Percentiles rank a stretch among this genome's conserved stretches.
Evolutionary conservation across 2,888 invertebrate species (phyloP).

Genomic region (Morinoia aosen): DNA sequence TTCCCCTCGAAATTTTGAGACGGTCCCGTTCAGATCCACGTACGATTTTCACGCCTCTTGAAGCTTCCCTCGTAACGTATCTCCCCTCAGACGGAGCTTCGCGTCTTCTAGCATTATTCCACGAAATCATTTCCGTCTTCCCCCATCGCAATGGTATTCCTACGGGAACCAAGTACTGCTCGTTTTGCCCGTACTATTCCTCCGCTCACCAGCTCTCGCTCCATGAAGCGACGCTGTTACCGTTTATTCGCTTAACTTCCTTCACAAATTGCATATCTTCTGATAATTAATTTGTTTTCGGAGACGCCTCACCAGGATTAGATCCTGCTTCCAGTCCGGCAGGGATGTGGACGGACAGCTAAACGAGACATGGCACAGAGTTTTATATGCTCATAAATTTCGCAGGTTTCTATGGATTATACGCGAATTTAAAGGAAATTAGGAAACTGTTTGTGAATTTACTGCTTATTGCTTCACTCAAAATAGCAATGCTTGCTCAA

Average conservation of each 20-base stretch:
- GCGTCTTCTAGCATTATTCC: not conserved
- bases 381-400: not conserved
- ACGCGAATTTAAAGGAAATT: no score
- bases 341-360: not conserved
- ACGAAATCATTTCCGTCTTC: not conserved
- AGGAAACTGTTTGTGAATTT: no score
- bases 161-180: not conserved
- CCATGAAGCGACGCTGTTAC: not conserved
- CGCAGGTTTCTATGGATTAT: not conserved
- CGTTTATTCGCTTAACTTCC: constrained; percentile 28
- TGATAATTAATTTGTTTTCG: constrained; percentile 40
- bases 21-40: not conserved
- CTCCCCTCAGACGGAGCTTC: not conserved
- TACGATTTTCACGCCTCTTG: not conserved
- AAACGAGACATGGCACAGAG: not conserved
- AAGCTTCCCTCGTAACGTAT: not conserved
- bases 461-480: no score
- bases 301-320: not conserved
- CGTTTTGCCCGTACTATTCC: not conserved
- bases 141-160: not conserved
- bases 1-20: not conserved
- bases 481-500: no score
- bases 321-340: not conserved
- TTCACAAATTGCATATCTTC: constrained; percentile 40
- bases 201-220: not conserved